Percentiles rank a stretch among this genome's conserved stretches.
These are phyloP conservation scores for Cryptoblepharus egeriae DNA, from an alignment of 2,797 vertebrate species.

Conservation along the genomic window DNA sequence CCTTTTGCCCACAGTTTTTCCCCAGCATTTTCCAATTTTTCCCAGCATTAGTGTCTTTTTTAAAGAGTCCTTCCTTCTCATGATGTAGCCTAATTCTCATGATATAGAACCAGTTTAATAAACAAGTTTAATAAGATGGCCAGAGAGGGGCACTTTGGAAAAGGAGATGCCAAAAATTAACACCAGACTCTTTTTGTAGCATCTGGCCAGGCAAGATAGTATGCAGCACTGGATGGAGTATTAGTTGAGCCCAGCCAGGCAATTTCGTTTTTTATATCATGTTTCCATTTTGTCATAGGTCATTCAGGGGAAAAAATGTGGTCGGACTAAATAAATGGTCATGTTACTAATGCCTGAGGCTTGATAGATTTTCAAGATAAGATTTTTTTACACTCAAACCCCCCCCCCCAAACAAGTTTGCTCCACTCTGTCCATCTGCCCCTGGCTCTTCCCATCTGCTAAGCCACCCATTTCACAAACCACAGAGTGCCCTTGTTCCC, in stretches of 20 bases:
- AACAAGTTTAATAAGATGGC: not conserved
- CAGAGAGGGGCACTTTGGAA: too few species aligned
- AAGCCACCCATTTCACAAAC: not conserved
- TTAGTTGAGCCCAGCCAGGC: not conserved
- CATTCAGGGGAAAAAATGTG: not conserved
- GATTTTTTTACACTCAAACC: not conserved
- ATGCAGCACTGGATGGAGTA: not conserved
- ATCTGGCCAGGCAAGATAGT: not conserved
- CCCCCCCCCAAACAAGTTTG: too few species aligned
- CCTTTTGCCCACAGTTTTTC: too few species aligned
- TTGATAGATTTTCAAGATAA: conserved; percentile 20
- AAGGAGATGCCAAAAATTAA: conserved; percentile 10
- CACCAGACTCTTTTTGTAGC: not conserved
- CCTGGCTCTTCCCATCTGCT: not conserved
- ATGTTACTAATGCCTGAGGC: conserved; percentile 15
- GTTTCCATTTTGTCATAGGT: conserved; percentile 19
- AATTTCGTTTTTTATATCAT: not conserved
- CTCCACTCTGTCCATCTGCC: conserved; percentile 7
- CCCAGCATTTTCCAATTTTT: too few species aligned
- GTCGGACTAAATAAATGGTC: conserved; percentile 16
- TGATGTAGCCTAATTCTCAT: too few species aligned
- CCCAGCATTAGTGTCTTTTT: too few species aligned
- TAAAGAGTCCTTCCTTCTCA: too few species aligned
- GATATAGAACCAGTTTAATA: too few species aligned
- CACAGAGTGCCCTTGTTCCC: not conserved